Evolutionary conservation across 2,888 invertebrate genomes (phyloP), one percentile per base, ranked within the genome.

Genomic region (Poecilobothrus nobilitatus): DNA sequence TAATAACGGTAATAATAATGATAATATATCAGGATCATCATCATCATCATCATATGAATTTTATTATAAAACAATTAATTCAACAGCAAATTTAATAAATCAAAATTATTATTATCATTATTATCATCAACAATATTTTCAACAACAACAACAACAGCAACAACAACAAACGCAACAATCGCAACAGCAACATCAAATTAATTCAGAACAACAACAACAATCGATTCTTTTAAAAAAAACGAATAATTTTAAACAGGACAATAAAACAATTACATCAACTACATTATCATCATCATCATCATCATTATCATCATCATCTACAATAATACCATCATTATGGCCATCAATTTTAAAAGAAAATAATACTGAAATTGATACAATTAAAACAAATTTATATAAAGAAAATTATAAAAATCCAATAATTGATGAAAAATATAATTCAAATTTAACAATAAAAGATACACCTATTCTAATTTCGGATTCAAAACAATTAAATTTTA

Each of bases 101-200:
- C 53, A 53, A 53, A 53, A 53, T 53, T 53, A 53, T 53, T 53
- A 53, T 53, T 53, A 53, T 53, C 53, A 53, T 53, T 53, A 53
- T 53, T 53, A 53, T 53, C 18, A 53, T 63, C 27, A 63, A 27
- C 10, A 63, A 2, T 12, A 33, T 20, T 18, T 63, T 27, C 27
- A 27, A 27, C 12, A 63, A 15, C 15, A 27, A 18, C 63, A 33
- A 63, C 63, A 63, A 18, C 27, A 12, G 27, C 22, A 15, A 65
- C 63, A 22, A 1, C 12, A 34, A 10, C 44, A 44, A 12, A 3
- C 10, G 12, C 44, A 44, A 9, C 44, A 15, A n/a, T n/a, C n/a
- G n/a, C 63, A 63, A 18, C 27, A 12, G 27, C 53, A 53, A 53
- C 15, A 12, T 53, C 53, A 53, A 53, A 15, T 53, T 18, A 53